These are phyloP conservation scores for Dromiciops gliroides DNA, from an alignment of 2,113 vertebrate species.

Conservation along the genomic window DNA sequence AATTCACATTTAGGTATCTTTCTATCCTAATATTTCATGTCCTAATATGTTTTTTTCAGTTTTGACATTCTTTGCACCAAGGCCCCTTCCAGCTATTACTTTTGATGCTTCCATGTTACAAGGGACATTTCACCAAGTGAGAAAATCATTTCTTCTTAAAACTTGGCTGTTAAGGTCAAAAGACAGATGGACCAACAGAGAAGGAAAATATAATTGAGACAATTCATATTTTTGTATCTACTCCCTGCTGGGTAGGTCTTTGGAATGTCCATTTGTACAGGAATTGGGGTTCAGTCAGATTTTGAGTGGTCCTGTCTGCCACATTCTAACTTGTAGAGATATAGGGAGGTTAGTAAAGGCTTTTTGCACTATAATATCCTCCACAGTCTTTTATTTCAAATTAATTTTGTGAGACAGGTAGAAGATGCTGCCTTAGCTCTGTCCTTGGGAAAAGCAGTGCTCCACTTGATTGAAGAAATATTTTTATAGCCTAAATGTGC, in stretches of 20 bases:
- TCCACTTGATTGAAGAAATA: slow-evolving; percentile 74
- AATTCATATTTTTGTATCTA: not conserved
- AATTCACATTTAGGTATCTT: not conserved
- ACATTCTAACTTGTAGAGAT: not conserved
- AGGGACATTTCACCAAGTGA: not conserved
- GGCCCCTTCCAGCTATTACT: not conserved
- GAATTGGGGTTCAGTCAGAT: not conserved
- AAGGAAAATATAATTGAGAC: not conserved
- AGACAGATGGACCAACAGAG: not conserved
- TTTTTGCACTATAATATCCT: not conserved
- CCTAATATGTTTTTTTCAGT: not conserved
- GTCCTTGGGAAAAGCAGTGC: slow-evolving; percentile 66
- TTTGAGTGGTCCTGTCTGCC: rapidly evolving
- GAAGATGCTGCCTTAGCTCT: slow-evolving; percentile 66
- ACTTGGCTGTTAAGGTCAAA: not conserved
- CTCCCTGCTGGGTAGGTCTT: not conserved
- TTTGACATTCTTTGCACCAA: not conserved
- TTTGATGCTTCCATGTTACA: not conserved
- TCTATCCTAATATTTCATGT: not conserved
- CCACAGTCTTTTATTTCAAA: slow-evolving; percentile 61
- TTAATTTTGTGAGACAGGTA: slow-evolving; percentile 74
- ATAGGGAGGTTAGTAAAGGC: not conserved
- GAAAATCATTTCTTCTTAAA: not conserved
- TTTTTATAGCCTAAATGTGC: slow-evolving; percentile 71
- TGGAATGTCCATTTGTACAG: not conserved